phyloP scores from a whole-genome alignment of 2,113 vertebrate genomes.

The Oryzias javanicus region DNA sequence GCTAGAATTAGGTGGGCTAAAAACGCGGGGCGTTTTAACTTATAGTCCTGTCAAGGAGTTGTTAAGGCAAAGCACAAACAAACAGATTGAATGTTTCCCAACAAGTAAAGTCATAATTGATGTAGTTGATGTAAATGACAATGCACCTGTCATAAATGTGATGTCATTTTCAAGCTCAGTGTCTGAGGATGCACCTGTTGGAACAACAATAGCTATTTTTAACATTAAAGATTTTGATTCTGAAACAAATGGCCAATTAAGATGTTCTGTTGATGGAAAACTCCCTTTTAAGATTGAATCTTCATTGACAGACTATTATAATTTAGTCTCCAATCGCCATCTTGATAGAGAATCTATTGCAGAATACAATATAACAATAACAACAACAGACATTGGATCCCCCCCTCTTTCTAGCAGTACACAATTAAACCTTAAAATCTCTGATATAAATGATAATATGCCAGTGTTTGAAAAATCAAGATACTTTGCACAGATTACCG shows the following conservation, averaged over 20 bases:
- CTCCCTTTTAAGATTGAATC: conserved; percentile 52
- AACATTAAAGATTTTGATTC: conserved; percentile 59
- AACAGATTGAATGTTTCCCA: too few relatives aligned
- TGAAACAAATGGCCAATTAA: conserved; percentile 47
- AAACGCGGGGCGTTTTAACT: too few relatives aligned
- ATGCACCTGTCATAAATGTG: conserved; percentile 36
- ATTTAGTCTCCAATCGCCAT: conserved; percentile 36
- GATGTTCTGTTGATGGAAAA: conserved; percentile 36
- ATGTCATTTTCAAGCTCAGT: conserved; percentile 12
- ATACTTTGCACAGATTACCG: conserved; percentile 37
- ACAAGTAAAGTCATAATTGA: conserved; percentile 60
- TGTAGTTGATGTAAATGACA: conserved; percentile 59
- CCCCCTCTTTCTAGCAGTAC: conserved; percentile 40
- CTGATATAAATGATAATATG: conserved; percentile 69
- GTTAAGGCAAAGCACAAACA: too few relatives aligned
- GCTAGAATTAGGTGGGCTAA: too few relatives aligned
- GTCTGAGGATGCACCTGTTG: conserved; percentile 15
- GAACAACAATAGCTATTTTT: conserved; percentile 40
- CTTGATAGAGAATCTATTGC: conserved; percentile 49
- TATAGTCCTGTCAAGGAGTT: too few relatives aligned
- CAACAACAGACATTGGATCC: conserved; percentile 41
- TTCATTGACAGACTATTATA: conserved; percentile 54
- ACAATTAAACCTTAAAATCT: conserved; percentile 46
- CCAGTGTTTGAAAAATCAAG: conserved; percentile 44
- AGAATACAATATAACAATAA: conserved; percentile 58